Percentiles rank a stretch among this genome's conserved stretches.
These are phyloP conservation scores for Oligia fasciuncula DNA, from an alignment of 2,888 invertebrate genomes.

Conservation along the genomic window DNA sequence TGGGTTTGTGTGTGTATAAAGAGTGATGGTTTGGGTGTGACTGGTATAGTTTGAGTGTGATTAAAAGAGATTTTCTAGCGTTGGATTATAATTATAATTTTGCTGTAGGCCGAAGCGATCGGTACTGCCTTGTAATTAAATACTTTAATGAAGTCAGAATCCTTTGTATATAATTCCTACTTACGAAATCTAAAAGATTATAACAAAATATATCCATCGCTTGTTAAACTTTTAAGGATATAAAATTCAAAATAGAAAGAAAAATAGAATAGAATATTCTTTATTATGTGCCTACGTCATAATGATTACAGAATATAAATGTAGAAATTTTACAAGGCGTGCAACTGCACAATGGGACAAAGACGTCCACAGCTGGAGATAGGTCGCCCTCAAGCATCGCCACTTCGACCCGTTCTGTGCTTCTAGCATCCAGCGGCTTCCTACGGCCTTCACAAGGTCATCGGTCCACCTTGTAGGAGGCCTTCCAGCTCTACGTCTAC, in stretches of 20 bases:
- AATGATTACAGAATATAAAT: no score
- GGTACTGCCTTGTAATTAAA: not conserved
- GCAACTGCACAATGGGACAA: no score
- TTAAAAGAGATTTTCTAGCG: not conserved
- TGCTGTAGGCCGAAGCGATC: not conserved
- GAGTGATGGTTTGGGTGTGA: conserved; percentile 50
- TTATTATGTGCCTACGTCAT: no score
- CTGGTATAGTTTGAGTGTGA: conserved; percentile 41
- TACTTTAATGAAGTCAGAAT: not conserved
- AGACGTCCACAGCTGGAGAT: not conserved
- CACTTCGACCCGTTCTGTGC: not conserved
- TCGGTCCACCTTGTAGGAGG: not conserved
- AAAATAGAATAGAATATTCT: no score
- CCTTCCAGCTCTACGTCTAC: not conserved
- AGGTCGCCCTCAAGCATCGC: no score
- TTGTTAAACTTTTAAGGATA: not conserved
- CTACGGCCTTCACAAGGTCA: not conserved
- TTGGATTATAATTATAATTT: not conserved
- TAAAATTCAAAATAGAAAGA: not conserved
- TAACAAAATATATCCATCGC: no score
- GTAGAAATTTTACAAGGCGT: no score
- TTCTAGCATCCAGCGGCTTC: not conserved
- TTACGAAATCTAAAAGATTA: not conserved
- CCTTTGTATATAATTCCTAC: not conserved
- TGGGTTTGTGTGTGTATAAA: conserved; percentile 51